phyloP scores from a whole-genome alignment of 2,113 vertebrate species.

The Elephantulus edwardii region DNA sequence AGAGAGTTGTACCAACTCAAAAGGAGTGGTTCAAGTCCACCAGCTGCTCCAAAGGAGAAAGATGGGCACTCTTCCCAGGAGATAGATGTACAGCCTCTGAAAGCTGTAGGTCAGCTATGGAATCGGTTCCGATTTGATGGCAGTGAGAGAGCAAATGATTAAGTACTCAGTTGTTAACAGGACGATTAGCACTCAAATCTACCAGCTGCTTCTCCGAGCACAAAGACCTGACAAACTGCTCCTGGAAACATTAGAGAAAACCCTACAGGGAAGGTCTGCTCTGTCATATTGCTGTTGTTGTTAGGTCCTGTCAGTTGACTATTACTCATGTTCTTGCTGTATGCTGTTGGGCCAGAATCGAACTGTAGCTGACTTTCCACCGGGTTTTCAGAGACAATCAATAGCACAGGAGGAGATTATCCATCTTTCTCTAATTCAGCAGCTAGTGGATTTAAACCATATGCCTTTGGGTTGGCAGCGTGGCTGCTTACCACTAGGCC shows the following conservation, averaged over 20 bases:
- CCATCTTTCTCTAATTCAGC: not conserved
- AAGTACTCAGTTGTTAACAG: too few species aligned
- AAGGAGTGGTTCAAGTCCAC: too few species aligned
- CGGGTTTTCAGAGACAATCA: not conserved
- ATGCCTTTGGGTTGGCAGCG: not conserved
- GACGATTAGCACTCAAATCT: too few species aligned
- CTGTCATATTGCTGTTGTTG: not conserved
- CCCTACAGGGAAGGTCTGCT: too few species aligned
- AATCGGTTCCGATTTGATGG: too few species aligned
- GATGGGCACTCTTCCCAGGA: too few species aligned
- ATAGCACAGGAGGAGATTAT: not conserved
- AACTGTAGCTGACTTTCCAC: not conserved
- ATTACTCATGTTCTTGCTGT: too few species aligned
- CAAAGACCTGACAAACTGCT: not conserved
- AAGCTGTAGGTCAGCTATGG: too few species aligned
- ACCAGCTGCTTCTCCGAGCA: not conserved
- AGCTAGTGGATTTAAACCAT: not conserved
- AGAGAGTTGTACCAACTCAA: too few species aligned
- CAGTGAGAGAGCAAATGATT: too few species aligned
- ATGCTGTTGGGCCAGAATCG: not conserved
- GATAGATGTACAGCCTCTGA: too few species aligned
- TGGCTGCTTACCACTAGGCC: not conserved
- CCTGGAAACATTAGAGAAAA: not conserved
- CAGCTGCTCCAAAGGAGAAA: too few species aligned
- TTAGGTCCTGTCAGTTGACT: not conserved